Base-by-base conservation (phyloP, 1,140 invertebrate species). In the Colletes gigas region DNA sequence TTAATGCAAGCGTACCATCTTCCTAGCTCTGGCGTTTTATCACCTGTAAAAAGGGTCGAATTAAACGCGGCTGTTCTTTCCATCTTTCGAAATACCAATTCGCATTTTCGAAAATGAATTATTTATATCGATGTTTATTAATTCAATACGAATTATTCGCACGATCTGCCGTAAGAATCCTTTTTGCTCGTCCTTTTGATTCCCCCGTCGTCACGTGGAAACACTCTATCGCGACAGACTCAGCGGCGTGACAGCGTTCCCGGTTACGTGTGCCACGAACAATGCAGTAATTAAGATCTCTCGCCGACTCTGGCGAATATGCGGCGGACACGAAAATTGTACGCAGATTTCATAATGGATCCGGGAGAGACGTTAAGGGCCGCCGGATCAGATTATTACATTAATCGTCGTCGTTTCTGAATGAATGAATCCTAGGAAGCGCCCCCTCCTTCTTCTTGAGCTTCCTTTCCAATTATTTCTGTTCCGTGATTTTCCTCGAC, bases 241-340 rank as follows among this genome's bases (percentile, higher is more conserved):
- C 60, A 41, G 14, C 60, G 9, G 5, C 15, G 17, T 55, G 17
- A 30, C 6, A 12, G 50, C 50, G 60, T 63, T 63, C 60, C 60
- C 15, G 30, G 60, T 63, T 63, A 41, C 14, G 60, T 63, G 17
- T 9, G 30, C 30, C 60, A 12, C 15, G 60, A 63, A 63, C 60
- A 63, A 63, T 63, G 30, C 60, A 63, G 60, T 63, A 63, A 63
- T 63, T 41, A 41, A 63, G 60, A 63, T 62, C 60, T 39, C 60
- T 41, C 60, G 1, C 55, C 55, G 17, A 2, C 55, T 19, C n/a
- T 7, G 60, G 5, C 8, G 60, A 41, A 63, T 30, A 41, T 30
- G 60, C 60, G 30, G 21, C 60, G 12, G 30, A 30, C 30, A 30
- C 30, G 60, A 63, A 63, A 41, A 63, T 63, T 63, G 60, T 41